Evolutionary conservation across 2,797 vertebrate species (phyloP).

Genomic region (Microhierax caerulescens): DNA sequence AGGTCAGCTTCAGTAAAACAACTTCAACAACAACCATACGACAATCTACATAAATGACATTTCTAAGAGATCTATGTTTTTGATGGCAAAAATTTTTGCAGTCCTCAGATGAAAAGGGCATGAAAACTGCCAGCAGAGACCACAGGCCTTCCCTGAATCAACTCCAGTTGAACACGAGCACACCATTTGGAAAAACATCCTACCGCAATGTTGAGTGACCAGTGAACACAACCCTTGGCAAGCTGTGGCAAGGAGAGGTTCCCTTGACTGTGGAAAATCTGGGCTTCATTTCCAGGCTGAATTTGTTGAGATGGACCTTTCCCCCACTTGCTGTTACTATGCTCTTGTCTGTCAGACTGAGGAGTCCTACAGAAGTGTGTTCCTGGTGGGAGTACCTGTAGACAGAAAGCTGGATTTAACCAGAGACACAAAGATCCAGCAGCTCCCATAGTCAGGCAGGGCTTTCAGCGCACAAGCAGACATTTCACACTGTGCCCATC

Average conservation of each 20-base stretch:
- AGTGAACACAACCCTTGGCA: background rate
- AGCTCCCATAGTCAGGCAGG: background rate
- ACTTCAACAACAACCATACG: background rate
- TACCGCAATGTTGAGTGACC: background rate
- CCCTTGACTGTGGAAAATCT: background rate
- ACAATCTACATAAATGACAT: background rate
- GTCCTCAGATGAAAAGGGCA: background rate
- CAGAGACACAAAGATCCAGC: background rate
- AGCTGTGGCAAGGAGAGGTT: background rate
- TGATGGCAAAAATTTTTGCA: background rate
- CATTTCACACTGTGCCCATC: background rate
- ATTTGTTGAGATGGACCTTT: background rate
- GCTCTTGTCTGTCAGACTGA: background rate
- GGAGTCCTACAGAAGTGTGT: fast-evolving
- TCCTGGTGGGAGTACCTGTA: background rate
- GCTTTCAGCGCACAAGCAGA: background rate
- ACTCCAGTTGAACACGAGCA: background rate
- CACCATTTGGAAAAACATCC: background rate
- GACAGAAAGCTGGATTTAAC: background rate
- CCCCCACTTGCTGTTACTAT: background rate
- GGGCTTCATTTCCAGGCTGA: background rate
- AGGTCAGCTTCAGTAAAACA: background rate
- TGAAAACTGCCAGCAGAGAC: background rate
- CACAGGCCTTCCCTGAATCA: background rate
- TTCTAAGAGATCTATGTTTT: background rate